Evolutionary conservation across 1,140 invertebrate species (phyloP), one percentile per base, ranked within the genome.

Genomic region (Leptopilina boulardi): DNA sequence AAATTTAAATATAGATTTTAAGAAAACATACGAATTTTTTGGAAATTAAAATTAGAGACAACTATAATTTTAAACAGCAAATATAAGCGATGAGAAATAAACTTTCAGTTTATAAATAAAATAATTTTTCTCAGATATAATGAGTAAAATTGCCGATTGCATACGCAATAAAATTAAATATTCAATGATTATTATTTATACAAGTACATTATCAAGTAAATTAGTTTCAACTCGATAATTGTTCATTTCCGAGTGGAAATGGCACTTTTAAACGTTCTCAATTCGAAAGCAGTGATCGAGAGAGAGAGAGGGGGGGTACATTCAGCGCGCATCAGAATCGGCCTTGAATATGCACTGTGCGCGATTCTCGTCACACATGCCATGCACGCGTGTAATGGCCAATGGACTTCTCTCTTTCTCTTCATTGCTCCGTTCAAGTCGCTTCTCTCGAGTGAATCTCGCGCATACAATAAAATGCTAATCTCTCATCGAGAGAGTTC

Each of bases 391-490:
- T 74, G 73, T 26, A 59, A 72, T 54, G 72, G 51, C 72, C 72
- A 74, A 75, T 75, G 74, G 66, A 56, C 42, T 76, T 70, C 34
- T 34, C 71, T 18, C 42, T 72, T 9, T 38, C 34, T n/a, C n/a
- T n/a, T n/a, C 5, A 41, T 71, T 44, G 34, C 72, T 34, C 72
- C 72, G 41, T 54, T 54, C 47, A 38, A 34, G 18, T 54, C 47
- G 41, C 42, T 30, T 73, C 47, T 73, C 47, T 26, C 71, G 2
- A 51, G 71, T 34, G 42, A 73, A 26, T 51, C 71, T 73, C 47
- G 72, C 26, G 72, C 30, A 51, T 75, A 70, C 56, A 75, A 75
- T 70, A 70, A n/a, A 42, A 75, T 47, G 59, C 59, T 70, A 77
- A 77, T 73, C 71, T 73, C 42, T 66, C 54, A 26, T 76, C 75